phyloP scores from a whole-genome alignment of 2,888 invertebrate species.

The Perdita meconis region DNA sequence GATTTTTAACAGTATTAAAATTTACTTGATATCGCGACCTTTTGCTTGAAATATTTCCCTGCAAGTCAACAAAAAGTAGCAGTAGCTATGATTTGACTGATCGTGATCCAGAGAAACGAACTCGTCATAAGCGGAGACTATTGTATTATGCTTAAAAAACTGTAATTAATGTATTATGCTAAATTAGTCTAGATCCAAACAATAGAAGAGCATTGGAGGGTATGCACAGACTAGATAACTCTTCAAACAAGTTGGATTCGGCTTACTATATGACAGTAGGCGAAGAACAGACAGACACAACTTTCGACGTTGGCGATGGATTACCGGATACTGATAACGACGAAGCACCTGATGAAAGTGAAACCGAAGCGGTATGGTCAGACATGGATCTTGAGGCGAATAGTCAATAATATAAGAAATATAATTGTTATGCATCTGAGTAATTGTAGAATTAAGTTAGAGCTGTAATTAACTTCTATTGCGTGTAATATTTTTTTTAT shows the following conservation, averaged over 20 bases:
- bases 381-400: constrained; percentile 87
- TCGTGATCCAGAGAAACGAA: too few relatives aligned
- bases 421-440: constrained; percentile 22
- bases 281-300: constrained; percentile 85
- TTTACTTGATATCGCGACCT: too few relatives aligned
- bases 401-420: constrained; percentile 77
- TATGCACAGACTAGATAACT: constrained; percentile 87
- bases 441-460: constrained; percentile 28
- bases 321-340: constrained; percentile 84
- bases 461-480: constrained; percentile 35
- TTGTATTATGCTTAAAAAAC: too few relatives aligned
- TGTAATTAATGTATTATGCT: constrained; percentile 11
- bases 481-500: constrained; percentile 13
- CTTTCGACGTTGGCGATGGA: constrained; percentile 85
- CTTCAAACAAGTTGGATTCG: constrained; percentile 85
- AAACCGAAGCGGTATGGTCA: constrained; percentile 87
- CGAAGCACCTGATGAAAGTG: constrained; percentile 85
- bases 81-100: too few relatives aligned
- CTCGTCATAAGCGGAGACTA: too few relatives aligned
- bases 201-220: constrained; percentile 88
- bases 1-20: too few relatives aligned
- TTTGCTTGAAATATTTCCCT: too few relatives aligned
- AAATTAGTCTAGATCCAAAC: constrained; percentile 87
- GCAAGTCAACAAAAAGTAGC: too few relatives aligned
- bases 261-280: constrained; percentile 85